A percentile compares a stretch with the other conserved stretches of the same genome.
Evolutionary conservation across 2,797 vertebrate species (phyloP).

Genomic region (Myoxocephalus aenaeus): DNA sequence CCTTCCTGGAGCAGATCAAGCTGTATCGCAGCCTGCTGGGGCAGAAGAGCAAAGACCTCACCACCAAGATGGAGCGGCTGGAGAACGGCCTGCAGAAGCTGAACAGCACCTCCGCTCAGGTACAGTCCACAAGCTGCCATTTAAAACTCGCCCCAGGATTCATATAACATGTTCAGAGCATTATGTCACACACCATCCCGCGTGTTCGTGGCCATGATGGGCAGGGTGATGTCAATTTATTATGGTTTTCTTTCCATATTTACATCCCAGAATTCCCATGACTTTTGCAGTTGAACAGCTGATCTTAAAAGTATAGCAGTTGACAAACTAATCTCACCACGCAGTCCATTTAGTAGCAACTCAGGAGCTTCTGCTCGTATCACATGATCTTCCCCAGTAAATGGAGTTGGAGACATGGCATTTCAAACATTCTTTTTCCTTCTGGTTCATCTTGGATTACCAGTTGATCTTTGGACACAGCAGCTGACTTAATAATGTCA

Average conservation of each 20-base stretch:
- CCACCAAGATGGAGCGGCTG: slow-evolving; percentile 89
- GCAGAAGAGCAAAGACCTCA: slow-evolving; percentile 87
- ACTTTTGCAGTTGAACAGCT: not conserved
- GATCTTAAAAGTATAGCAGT: not conserved
- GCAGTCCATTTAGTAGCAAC: not conserved
- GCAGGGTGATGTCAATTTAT: not conserved
- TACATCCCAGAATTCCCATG: not conserved
- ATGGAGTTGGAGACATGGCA: not conserved
- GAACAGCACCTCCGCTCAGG: slow-evolving; percentile 93
- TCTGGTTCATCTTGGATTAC: too few relatives aligned
- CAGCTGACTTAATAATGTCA: too few relatives aligned
- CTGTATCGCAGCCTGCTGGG: slow-evolving; percentile 90
- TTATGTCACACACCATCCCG: not conserved
- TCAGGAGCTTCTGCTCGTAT: not conserved
- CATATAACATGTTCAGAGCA: not conserved
- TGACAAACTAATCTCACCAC: not conserved
- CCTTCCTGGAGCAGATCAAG: slow-evolving; percentile 96
- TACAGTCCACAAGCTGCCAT: slow-evolving; percentile 38
- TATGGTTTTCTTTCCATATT: not conserved
- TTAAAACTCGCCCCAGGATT: not conserved
- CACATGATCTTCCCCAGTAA: not conserved
- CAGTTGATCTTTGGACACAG: too few relatives aligned
- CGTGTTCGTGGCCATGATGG: too few relatives aligned
- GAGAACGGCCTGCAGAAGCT: slow-evolving; percentile 95
- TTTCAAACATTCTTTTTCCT: not conserved